Conservation (phyloP, 1,140 invertebrate species). For the Pseudobourletiella spinata region DNA sequence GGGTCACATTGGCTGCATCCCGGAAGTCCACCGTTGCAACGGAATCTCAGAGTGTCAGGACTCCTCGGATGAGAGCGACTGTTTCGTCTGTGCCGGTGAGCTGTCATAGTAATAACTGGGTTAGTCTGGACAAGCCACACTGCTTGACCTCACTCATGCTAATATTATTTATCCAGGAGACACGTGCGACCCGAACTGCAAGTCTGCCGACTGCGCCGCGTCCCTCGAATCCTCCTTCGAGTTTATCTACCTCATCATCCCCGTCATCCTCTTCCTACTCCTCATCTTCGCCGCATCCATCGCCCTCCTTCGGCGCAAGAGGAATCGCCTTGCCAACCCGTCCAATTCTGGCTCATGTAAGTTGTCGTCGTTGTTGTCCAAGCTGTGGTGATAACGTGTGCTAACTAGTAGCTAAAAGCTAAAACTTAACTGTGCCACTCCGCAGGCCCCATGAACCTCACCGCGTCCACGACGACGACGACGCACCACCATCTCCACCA, state of each 20-base stretch:
- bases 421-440: too few relatives aligned
- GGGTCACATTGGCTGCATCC: constrained; percentile 41
- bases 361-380: too few relatives aligned
- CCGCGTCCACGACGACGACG: not conserved
- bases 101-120: not conserved
- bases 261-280: not conserved
- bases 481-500: not conserved
- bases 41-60: constrained; percentile 45
- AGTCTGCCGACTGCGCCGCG: not conserved
- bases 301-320: too few relatives aligned
- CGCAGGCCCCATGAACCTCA: not conserved
- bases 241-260: not conserved
- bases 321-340: too few relatives aligned
- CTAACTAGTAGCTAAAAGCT: too few relatives aligned
- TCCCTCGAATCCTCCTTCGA: not conserved
- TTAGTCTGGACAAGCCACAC: not conserved
- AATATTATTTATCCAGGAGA: not conserved
- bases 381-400: too few relatives aligned
- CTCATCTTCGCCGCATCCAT: not conserved
- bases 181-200: not conserved
- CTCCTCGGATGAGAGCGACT: constrained; percentile 36
- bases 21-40: constrained; percentile 44
- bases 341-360: too few relatives aligned
- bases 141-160: not conserved
- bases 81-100: constrained; percentile 3